These are phyloP conservation scores for Thumatha senex DNA, from an alignment of 2,888 invertebrate species.

Conservation along the genomic window DNA sequence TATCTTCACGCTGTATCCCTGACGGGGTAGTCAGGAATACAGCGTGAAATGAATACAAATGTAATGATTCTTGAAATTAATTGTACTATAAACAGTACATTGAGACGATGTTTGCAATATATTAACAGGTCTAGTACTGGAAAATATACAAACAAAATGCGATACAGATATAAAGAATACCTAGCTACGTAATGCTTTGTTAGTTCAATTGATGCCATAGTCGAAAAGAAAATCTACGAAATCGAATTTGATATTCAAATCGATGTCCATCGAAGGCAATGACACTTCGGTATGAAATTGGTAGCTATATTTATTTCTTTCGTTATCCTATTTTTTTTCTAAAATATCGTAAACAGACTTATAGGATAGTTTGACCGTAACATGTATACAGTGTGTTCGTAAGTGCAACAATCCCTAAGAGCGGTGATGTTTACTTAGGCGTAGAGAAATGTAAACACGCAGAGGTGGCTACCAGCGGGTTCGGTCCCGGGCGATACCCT, in stretches of 20 bases:
- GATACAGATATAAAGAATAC: neutral
- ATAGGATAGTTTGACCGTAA: conserved; percentile 24
- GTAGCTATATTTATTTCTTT: neutral
- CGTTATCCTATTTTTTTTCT: neutral
- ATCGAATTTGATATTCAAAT: conserved; percentile 4
- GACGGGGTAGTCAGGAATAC: too few species aligned
- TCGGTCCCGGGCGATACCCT: conserved; percentile 31
- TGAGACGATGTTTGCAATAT: too few species aligned
- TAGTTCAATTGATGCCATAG: neutral
- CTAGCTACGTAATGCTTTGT: neutral
- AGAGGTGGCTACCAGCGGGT: conserved; percentile 37
- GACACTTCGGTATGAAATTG: neutral
- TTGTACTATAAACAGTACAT: too few species aligned
- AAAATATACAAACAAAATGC: neutral
- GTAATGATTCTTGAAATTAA: too few species aligned
- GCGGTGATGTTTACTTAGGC: conserved; percentile 61
- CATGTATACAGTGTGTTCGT: conserved; percentile 16
- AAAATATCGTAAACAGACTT: neutral
- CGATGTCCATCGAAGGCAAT: neutral
- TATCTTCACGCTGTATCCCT: too few species aligned
- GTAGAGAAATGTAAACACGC: conserved; percentile 58
- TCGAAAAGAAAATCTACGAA: neutral
- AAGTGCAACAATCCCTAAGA: conserved; percentile 38
- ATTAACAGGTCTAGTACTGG: too few species aligned
- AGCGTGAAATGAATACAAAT: too few species aligned